Base-by-base conservation (phyloP, 2,888 invertebrate species). In the Plebejus argus region DNA sequence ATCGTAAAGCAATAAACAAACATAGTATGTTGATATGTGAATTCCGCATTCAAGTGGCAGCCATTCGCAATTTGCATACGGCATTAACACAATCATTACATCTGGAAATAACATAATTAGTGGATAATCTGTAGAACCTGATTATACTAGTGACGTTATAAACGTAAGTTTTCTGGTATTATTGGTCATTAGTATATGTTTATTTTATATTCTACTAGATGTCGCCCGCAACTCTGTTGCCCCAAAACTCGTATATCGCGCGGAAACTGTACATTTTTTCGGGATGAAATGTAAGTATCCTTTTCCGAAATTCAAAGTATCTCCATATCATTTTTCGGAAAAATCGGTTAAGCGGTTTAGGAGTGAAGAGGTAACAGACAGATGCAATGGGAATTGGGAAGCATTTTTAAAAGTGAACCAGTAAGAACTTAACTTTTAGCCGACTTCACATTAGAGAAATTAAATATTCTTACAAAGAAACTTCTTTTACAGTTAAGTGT, bases 71-170 rank as follows among this genome's bases (percentile, higher is more conserved):
- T 66, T 33, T 61, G 74, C 53, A 61, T 28, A 76, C 53, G 35
- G 35, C 18, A 70, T 66, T 75, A 23, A 78, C 20, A 58, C 33
- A 75, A 74, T 56, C 33, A 61, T 45, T 45, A 45, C 76, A 66
- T 53, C 61, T 72, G 78, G 78, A 77, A 74, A 77, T 77, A 77
- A 70, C 77, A 78, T 75, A 74, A 35, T 76, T 71, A 56, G 58
- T 79, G 75, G 61, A 1, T 66, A 66, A 66, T 66, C 66, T 33
- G 66, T 33, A 33, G 28, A 66, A 66, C 66, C 28, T 66, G 66
- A 66, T 33, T 66, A 33, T 2, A 66, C 66, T 66, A 66, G 28
- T 66, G 28, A 66, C 66, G 33, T 66, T 28, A 28, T 66, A 33
- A 28, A 66, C 61, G 61, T 20, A 58, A 1, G 53, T 53, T 53